These are phyloP conservation scores for Eurosta solidaginis DNA, from an alignment of 1,140 invertebrate species.

Conservation along the genomic window DNA sequence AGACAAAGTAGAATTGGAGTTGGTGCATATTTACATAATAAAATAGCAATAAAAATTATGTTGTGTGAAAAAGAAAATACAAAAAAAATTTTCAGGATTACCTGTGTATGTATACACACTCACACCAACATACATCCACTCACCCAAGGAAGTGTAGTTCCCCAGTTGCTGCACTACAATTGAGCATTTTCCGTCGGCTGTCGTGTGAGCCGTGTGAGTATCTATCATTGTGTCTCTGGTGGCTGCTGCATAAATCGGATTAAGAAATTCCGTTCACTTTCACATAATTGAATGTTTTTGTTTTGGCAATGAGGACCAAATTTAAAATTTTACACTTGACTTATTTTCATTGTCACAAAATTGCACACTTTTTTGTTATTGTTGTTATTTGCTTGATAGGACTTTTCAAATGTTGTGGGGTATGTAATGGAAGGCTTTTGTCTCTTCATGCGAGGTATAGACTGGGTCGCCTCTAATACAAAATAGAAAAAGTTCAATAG, in stretches of 20 bases:
- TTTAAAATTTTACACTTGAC: slow-evolving; percentile 61
- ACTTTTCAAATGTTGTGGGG: neutral
- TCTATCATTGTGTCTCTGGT: neutral
- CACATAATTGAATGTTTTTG: slow-evolving; percentile 44
- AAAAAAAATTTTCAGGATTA: neutral
- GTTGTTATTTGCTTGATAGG: neutral
- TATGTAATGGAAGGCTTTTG: too few species aligned
- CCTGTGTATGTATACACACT: neutral
- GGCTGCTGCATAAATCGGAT: slow-evolving; percentile 38
- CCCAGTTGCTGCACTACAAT: neutral
- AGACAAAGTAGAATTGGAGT: neutral
- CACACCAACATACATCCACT: neutral
- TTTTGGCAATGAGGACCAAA: slow-evolving; percentile 57
- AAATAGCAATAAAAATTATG: slow-evolving; percentile 17
- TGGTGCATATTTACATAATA: slow-evolving; percentile 9
- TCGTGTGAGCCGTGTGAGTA: neutral
- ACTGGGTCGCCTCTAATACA: too few species aligned
- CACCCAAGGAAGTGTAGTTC: neutral
- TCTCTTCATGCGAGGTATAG: too few species aligned
- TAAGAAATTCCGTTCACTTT: slow-evolving; percentile 57
- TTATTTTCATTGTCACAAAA: slow-evolving; percentile 41
- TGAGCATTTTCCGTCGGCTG: neutral
- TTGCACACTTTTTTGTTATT: slow-evolving; percentile 17
- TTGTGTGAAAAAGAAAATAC: neutral
- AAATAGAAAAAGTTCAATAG: too few species aligned